Evolutionary conservation across 2,888 invertebrate species (phyloP).

Genomic region (Drosophila diplacantha): DNA sequence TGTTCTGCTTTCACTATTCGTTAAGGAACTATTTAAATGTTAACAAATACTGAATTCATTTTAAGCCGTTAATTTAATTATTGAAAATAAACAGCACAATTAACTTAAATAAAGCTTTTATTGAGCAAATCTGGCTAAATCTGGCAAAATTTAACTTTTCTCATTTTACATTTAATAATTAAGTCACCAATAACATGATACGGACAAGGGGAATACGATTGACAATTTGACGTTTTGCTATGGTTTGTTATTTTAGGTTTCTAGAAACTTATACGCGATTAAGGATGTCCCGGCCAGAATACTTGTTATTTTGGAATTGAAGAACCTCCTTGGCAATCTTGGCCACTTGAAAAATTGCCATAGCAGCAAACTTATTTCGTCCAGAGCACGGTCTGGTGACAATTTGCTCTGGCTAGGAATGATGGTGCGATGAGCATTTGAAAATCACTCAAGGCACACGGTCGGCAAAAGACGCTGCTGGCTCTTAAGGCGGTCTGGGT

Average conservation of each 20-base stretch:
- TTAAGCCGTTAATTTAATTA: not conserved
- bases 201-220: not conserved
- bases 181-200: not conserved
- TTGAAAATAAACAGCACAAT: not conserved
- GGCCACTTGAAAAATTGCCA: conserved; percentile 27
- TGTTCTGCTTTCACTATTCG: not conserved
- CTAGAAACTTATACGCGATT: conserved; percentile 6
- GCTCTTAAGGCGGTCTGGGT: conserved; percentile 32
- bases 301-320: conserved; percentile 13
- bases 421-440: conserved; percentile 60
- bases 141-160: not conserved
- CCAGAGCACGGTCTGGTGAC: conserved; percentile 28
- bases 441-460: conserved; percentile 49
- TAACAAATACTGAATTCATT: not conserved
- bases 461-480: conserved; percentile 42
- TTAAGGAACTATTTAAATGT: too few species aligned
- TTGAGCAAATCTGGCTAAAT: too few species aligned
- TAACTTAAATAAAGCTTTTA: not conserved
- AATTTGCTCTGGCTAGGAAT: conserved; percentile 30
- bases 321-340: conserved; percentile 19
- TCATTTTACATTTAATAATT: not conserved
- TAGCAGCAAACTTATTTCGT: conserved; percentile 38
- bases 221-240: not conserved
- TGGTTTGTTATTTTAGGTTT: not conserved
- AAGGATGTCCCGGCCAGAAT: not conserved